A percentile compares a stretch with the other conserved stretches of the same genome.
These are phyloP conservation scores for Forbesichthys papilliferus DNA, from an alignment of 2,113 vertebrate genomes.

Conservation along the genomic window DNA sequence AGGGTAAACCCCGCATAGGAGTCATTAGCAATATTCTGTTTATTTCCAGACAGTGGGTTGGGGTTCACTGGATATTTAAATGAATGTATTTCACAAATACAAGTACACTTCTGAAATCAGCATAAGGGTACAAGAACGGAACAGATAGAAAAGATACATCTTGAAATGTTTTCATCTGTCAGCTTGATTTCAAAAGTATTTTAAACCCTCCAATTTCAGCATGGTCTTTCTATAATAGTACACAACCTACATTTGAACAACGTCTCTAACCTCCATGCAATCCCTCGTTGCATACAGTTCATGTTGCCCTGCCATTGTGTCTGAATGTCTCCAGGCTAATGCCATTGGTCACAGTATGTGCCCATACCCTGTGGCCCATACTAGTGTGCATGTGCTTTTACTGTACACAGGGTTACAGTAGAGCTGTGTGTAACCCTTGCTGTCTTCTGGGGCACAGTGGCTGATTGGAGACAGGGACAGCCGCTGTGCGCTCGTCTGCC, in stretches of 20 bases:
- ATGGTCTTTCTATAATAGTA: no score
- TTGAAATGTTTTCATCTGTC: background rate
- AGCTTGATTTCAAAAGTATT: no score
- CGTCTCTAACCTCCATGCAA: no score
- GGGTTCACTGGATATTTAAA: slow-evolving; percentile 15
- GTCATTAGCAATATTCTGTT: no score
- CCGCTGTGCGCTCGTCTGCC: slow-evolving; percentile 87
- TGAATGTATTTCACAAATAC: slow-evolving; percentile 3
- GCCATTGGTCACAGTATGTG: no score
- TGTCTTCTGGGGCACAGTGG: slow-evolving; percentile 77
- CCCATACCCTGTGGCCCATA: no score
- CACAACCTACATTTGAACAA: no score
- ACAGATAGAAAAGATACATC: slow-evolving; percentile 1
- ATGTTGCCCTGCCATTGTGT: no score
- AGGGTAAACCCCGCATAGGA: background rate
- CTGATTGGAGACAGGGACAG: slow-evolving; percentile 90
- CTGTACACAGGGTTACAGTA: no score
- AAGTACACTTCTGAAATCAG: background rate
- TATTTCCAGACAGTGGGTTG: background rate
- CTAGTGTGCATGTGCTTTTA: background rate
- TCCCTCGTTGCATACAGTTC: no score
- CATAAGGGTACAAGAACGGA: background rate
- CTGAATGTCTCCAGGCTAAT: no score
- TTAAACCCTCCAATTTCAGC: no score
- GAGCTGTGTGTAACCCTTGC: background rate